These are phyloP conservation scores for Lasioglossum oenotherae DNA, from an alignment of 2,888 invertebrate species.

Conservation along the genomic window DNA sequence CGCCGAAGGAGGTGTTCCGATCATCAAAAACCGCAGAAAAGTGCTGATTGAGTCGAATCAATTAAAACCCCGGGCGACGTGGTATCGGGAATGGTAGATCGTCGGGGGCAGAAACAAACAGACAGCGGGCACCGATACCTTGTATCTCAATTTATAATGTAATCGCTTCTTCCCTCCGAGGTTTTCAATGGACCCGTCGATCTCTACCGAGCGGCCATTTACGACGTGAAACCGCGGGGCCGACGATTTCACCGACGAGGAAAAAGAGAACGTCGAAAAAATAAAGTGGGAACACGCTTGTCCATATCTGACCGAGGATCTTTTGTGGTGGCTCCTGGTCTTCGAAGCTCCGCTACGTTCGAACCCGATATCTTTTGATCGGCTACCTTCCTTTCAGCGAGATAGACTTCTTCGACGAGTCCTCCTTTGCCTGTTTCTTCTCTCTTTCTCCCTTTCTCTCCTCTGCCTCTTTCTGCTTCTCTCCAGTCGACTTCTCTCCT, in stretches of 20 bases:
- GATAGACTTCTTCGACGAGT: conserved; percentile 34
- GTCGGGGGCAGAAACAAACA: conserved; percentile 32
- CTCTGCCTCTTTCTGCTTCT: neutral
- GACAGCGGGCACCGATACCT: conserved; percentile 28
- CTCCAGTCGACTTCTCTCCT: conserved; percentile 12
- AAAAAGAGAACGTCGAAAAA: conserved; percentile 5
- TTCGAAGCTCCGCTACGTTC: conserved; percentile 50
- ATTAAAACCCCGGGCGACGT: conserved; percentile 35
- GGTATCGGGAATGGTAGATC: neutral
- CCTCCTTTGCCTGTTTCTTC: conserved; percentile 17
- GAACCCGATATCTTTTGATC: conserved; percentile 66
- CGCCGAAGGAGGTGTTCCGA: neutral
- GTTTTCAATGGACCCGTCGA: conserved; percentile 58
- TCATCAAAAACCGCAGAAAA: conserved; percentile 21
- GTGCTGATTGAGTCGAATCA: conserved; percentile 36
- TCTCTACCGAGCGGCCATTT: conserved; percentile 54
- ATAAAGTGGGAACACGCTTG: conserved; percentile 13
- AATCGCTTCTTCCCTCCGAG: conserved; percentile 27
- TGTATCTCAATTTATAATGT: conserved; percentile 55
- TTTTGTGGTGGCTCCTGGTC: conserved; percentile 69
- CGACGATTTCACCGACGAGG: conserved; percentile 41
- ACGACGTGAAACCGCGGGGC: conserved; percentile 54
- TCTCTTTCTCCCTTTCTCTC: neutral
- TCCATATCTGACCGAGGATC: conserved; percentile 56
- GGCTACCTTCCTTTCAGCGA: conserved; percentile 59